Base-by-base conservation (phyloP, 92 coral and sea anemone species). In the Palythoa heliodiscus region DNA sequence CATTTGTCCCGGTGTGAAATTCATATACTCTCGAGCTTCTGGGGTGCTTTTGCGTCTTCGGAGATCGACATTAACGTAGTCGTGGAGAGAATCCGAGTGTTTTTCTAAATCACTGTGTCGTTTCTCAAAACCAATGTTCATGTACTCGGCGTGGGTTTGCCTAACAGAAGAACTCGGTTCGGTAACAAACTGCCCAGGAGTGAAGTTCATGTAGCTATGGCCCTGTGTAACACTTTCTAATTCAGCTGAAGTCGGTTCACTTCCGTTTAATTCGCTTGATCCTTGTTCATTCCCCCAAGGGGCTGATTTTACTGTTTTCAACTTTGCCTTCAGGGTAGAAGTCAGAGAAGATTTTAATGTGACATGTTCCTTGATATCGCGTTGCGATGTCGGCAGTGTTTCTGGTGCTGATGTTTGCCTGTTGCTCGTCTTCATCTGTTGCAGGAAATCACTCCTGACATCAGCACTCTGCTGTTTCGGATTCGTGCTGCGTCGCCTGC, bases 11-110 rank as follows among this genome's bases (percentile, higher is more conserved):
- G 95, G 93, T 8, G 76, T 61, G 66, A 92, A 85, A 63, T 93
- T 92, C 78, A 93, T 89, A 75, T 93, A 93, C 63, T 89, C 93
- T 12, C 88, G 91, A 50, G 67, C 83, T 29, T 88, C 93, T 12
- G 80, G 87, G 11, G 89, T 87, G 52, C 84, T 86, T 15, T 16
- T 39, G 11, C 80, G 82, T 79, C 86, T 92, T 16, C 85, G 75
- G 69, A 90, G 70, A 69, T 87, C 90, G 17, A 94, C 80, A 68
- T 94, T 94, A 25, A 90, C 88, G 68, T 94, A 94, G 9, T 86
- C 83, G 40, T 91, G 95, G 16, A 61, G 75, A 7, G 76, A 71
- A 13, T 69, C 83, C 7, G 77, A 76, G 11, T 67, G 71, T 7
- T 83, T 84, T 19, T 75, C 77, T 0, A 82, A 83, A 15, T 73